Base-by-base conservation (phyloP, 2,888 invertebrate species). In the Craniophora ligustri region DNA sequence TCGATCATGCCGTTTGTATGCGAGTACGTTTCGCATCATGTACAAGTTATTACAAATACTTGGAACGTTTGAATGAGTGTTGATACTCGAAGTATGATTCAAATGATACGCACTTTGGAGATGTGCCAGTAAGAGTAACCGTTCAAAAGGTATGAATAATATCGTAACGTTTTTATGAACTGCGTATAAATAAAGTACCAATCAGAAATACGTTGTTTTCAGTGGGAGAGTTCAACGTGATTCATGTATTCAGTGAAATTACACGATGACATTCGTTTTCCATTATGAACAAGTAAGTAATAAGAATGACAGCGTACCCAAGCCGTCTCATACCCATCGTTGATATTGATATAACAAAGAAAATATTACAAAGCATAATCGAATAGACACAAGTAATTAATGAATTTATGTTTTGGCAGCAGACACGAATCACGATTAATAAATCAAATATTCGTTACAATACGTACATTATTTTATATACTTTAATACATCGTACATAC, bases 81-180 rank as follows among this genome's bases (percentile, higher is more conserved):
- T 63, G 65, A 59, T 68, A 53, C 70, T 58, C 45, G 58, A 67
- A 48, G 67, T 59, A 71, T 78, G 79, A 78, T 77, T 79, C 79
- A 81, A 79, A 74, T 54, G 41, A 47, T 58, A 49, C 35, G 48
- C 56, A 10, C 58, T 66, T 77, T 84, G 84, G 82, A 78, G 55
- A 60, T 46, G 30, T 71, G 82, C 84, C 85, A 85, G 76, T 59
- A 71, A 61, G 47, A 50, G 50, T 55, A 49, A 61, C 48, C 51
- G 16, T 26, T 50, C 39, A 34, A 55, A 60, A 71, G n/a, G 61
- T 58, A 62, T 60, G 50, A 62, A 56, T 57, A 49, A 47, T n/a
- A n/a, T 55, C 48, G 32, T 44, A 54, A 58, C 14, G 18, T 54
- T 50, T 32, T 51, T 34, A 50, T 49, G 45, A 51, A 46, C 30